Percentiles rank a stretch among this genome's conserved stretches.
These are phyloP conservation scores for Aphidius ervi DNA, from an alignment of 1,140 invertebrate genomes.

Conservation along the genomic window DNA sequence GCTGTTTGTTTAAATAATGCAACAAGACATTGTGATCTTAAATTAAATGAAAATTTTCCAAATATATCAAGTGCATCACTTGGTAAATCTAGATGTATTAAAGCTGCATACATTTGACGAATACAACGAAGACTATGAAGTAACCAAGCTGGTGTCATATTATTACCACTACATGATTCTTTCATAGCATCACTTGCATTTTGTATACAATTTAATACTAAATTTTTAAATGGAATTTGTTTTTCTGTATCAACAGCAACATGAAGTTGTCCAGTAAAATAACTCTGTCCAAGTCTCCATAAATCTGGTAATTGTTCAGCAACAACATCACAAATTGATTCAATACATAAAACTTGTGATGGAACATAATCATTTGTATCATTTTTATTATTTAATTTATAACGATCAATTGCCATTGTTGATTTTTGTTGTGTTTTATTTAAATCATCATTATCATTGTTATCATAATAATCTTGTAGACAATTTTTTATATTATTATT, in stretches of 20 bases:
- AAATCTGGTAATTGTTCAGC: constrained; percentile 73
- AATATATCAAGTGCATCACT: constrained; percentile 78
- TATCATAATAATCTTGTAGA: constrained; percentile 37
- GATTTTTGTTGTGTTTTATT: constrained; percentile 28
- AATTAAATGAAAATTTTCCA: constrained; percentile 79
- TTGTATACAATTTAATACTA: constrained; percentile 46
- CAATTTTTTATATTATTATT: constrained; percentile 44
- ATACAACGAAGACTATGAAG: constrained; percentile 74
- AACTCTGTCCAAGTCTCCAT: constrained; percentile 85
- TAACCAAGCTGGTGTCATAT: constrained; percentile 67
- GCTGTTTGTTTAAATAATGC: constrained; percentile 80
- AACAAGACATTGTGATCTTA: constrained; percentile 81
- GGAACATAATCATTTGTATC: constrained; percentile 47
- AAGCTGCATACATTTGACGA: constrained; percentile 62
- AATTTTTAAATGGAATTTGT: constrained; percentile 68
- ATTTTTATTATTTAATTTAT: constrained; percentile 31
- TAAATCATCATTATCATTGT: constrained; percentile 33
- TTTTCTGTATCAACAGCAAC: constrained; percentile 67
- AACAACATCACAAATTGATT: constrained; percentile 68
- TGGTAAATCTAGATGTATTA: constrained; percentile 74
- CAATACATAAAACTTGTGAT: constrained; percentile 64
- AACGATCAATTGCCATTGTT: constrained; percentile 31
- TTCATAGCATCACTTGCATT: constrained; percentile 45
- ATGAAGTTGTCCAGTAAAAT: constrained; percentile 80
- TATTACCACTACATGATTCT: constrained; percentile 46